A percentile compares a stretch with the other conserved stretches of the same genome.
These are phyloP conservation scores for Ericerus pela DNA, from an alignment of 1,140 invertebrate genomes.

Conservation along the genomic window DNA sequence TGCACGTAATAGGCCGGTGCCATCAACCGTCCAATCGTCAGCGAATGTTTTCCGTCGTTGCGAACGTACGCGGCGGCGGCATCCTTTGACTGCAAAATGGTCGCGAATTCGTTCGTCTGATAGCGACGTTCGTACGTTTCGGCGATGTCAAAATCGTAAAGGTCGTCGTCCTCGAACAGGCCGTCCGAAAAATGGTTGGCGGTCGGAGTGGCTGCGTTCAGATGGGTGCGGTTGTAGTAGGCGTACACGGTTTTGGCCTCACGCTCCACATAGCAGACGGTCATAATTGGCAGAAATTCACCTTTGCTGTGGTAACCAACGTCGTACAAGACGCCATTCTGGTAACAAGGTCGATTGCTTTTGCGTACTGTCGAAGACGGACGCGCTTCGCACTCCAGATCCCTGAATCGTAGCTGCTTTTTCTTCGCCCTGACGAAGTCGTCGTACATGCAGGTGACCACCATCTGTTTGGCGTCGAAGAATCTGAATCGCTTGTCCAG, in stretches of 20 bases:
- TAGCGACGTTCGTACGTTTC: background rate
- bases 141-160: background rate
- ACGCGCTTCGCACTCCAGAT: background rate
- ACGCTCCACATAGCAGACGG: background rate
- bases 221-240: background rate
- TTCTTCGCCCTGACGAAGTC: background rate
- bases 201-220: constrained; percentile 5
- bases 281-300: background rate
- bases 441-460: background rate
- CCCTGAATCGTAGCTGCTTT: background rate
- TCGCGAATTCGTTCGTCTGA: background rate
- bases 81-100: background rate
- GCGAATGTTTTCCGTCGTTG: constrained; percentile 3
- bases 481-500: background rate
- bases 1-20: constrained; percentile 38
- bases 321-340: background rate
- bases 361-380: background rate
- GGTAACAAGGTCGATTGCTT: background rate
- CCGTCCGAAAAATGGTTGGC: constrained; percentile 5
- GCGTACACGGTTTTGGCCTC: background rate
- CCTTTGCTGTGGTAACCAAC: background rate
- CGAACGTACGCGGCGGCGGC: background rate
- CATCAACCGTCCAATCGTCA: constrained; percentile 37
- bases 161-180: constrained; percentile 4
- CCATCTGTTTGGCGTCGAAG: background rate